Percentiles rank a stretch among this genome's conserved stretches.
These are phyloP conservation scores for Hirundichthys speculiger DNA, from an alignment of 2,113 vertebrate genomes.

Conservation along the genomic window DNA sequence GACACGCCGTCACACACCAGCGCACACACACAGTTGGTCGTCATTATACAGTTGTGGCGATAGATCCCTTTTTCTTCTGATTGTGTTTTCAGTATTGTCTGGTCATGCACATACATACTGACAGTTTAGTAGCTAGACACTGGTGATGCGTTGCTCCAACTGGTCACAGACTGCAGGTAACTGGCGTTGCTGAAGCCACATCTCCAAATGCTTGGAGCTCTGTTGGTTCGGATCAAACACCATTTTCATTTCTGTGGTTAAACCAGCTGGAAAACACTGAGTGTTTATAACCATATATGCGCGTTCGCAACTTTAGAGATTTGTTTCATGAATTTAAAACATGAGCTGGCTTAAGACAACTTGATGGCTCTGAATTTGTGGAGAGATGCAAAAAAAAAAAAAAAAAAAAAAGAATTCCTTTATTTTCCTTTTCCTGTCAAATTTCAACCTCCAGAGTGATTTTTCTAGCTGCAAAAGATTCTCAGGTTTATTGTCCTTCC, in stretches of 20 bases:
- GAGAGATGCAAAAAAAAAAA: constrained; percentile 19
- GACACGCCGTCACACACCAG: constrained; percentile 51
- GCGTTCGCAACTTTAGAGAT: constrained; percentile 6
- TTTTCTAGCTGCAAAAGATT: constrained; percentile 12
- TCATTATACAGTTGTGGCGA: constrained; percentile 45
- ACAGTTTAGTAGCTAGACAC: constrained; percentile 7
- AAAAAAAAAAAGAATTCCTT: constrained; percentile 21
- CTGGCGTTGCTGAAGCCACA: constrained; percentile 17
- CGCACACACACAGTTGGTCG: constrained; percentile 55
- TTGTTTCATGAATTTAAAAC: constrained; percentile 14
- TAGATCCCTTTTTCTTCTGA: constrained; percentile 39
- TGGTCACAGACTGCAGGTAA: not conserved
- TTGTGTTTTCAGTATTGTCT: constrained; percentile 34
- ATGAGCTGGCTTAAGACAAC: constrained; percentile 18
- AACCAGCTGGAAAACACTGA: constrained; percentile 9
- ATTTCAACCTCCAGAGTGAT: constrained; percentile 17
- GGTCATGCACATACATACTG: constrained; percentile 50
- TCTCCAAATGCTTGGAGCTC: not conserved
- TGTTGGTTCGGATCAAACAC: constrained; percentile 12
- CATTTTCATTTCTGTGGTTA: not conserved
- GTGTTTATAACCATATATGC: not conserved
- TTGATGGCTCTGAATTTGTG: constrained; percentile 41
- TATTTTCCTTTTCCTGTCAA: constrained; percentile 21
- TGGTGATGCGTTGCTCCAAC: not conserved
- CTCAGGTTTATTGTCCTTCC: constrained; percentile 37